phyloP scores from a whole-genome alignment of 2,888 invertebrate species.

The Erannis defoliaria region DNA sequence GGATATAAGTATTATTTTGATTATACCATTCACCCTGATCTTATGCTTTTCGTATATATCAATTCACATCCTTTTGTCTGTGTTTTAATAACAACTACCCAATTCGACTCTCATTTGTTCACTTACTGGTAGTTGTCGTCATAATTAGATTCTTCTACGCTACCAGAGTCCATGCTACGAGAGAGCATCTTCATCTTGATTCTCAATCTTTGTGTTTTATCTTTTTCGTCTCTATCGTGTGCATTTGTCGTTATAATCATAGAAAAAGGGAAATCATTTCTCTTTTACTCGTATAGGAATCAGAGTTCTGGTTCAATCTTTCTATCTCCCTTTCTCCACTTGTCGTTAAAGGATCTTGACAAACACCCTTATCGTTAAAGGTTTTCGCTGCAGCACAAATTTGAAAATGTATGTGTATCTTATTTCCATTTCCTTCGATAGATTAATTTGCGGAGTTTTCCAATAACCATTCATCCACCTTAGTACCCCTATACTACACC shows the following conservation, averaged over 20 bases:
- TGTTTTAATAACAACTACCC: too few relatives aligned
- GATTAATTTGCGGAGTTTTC: slow-evolving; percentile 1
- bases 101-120: too few relatives aligned
- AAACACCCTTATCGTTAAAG: slow-evolving; percentile 50
- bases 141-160: neutral
- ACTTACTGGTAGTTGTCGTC: too few relatives aligned
- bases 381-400: slow-evolving; percentile 33
- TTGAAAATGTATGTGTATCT: slow-evolving; percentile 22
- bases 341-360: slow-evolving; percentile 55
- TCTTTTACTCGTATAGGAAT: neutral
- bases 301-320: slow-evolving; percentile 53
- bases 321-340: slow-evolving; percentile 54
- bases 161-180: neutral
- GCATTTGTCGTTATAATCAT: neutral
- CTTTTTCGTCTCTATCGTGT: neutral
- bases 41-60: too few relatives aligned
- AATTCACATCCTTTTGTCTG: too few relatives aligned
- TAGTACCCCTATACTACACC: too few relatives aligned
- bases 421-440: slow-evolving; percentile 17
- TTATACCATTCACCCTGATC: too few relatives aligned
- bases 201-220: neutral
- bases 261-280: neutral
- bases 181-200: neutral
- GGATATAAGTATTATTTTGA: too few relatives aligned
- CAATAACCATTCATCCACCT: too few relatives aligned